A percentile compares a stretch with the other conserved stretches of the same genome.
phyloP scores from a whole-genome alignment of 2,797 vertebrate genomes.

The Odontamblyopus lacepedii region DNA sequence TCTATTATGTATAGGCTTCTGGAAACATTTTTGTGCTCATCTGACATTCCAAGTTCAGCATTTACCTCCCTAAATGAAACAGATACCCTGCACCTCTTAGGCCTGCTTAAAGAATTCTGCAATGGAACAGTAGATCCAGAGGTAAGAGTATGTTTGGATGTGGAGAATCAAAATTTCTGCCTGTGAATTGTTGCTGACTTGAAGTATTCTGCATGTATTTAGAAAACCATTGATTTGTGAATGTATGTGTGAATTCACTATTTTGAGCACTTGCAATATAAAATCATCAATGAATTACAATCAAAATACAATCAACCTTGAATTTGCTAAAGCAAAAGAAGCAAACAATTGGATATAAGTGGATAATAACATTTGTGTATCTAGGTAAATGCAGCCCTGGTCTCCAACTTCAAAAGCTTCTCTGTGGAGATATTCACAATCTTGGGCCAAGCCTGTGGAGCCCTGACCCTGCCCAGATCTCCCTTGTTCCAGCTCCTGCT shows the following conservation, averaged over 20 bases:
- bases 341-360: neutral
- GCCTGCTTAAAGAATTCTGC: slow-evolving; percentile 45
- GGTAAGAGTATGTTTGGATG: slow-evolving; percentile 39
- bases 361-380: neutral
- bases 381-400: slow-evolving; percentile 59
- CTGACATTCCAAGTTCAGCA: slow-evolving; percentile 42
- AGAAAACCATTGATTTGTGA: too few relatives aligned
- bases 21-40: slow-evolving; percentile 54
- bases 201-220: too few relatives aligned
- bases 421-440: slow-evolving; percentile 25
- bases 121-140: slow-evolving; percentile 43
- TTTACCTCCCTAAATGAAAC: slow-evolving; percentile 40
- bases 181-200: too few relatives aligned
- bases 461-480: slow-evolving; percentile 60
- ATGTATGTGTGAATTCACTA: too few relatives aligned
- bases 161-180: neutral
- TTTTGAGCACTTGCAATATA: neutral
- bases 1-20: slow-evolving; percentile 44
- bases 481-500: slow-evolving; percentile 17
- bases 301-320: neutral
- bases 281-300: too few relatives aligned
- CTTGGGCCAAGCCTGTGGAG: slow-evolving; percentile 49
- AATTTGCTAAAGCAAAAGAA: neutral
- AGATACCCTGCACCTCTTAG: slow-evolving; percentile 39
- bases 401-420: slow-evolving; percentile 59